Evolutionary conservation across 2,888 invertebrate genomes (phyloP).

Genomic region (Epinotia bilunana): DNA sequence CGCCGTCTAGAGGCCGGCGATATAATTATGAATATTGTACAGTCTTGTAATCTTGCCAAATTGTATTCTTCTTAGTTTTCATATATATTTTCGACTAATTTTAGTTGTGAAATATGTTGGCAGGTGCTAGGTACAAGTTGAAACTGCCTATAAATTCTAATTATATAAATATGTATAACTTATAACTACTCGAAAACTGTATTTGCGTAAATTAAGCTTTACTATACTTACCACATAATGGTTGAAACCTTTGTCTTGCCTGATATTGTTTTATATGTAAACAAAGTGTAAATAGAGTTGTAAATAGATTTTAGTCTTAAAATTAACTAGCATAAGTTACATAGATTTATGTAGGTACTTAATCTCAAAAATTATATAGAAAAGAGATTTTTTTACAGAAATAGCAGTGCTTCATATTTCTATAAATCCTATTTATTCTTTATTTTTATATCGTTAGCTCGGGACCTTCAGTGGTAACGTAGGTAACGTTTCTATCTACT

Average conservation of each 20-base stretch:
- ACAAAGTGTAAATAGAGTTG: conserved; percentile 38
- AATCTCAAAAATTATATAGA: conserved; percentile 1
- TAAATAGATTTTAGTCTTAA: conserved; percentile 36
- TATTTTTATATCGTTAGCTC: background rate
- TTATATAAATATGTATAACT: conserved; percentile 7
- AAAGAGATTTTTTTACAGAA: background rate
- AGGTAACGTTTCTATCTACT: background rate
- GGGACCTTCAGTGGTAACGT: background rate
- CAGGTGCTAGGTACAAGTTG: background rate
- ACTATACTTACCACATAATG: background rate
- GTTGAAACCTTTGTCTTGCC: conserved; percentile 32
- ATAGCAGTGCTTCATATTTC: background rate
- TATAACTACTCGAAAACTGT: background rate
- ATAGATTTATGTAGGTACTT: background rate
- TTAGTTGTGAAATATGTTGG: background rate
- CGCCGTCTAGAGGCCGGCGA: background rate
- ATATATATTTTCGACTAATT: conserved; percentile 4
- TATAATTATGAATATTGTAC: conserved; percentile 1
- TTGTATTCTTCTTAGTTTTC: conserved; percentile 11
- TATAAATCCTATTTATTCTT: background rate
- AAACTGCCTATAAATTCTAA: conserved; percentile 1
- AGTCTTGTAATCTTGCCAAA: conserved; percentile 33
- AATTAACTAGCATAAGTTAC: background rate
- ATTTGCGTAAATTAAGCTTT: conserved; percentile 21
- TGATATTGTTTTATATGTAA: conserved; percentile 35